Base-by-base conservation (phyloP, 2,113 vertebrate species). In the Sorex araneus region DNA sequence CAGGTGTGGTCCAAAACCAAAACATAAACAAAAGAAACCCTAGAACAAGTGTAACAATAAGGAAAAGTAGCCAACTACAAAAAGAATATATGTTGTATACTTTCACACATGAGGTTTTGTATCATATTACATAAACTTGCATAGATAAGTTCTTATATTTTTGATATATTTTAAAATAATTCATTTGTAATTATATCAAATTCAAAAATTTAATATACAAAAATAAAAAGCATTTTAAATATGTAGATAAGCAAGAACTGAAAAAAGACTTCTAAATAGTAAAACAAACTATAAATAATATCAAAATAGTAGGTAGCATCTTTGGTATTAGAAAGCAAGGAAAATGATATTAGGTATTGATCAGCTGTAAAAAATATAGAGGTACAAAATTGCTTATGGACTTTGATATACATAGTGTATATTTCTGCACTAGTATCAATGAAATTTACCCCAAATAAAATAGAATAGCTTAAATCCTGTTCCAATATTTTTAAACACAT, bases 401-500 rank as follows among this genome's bases (percentile, higher is more conserved):
- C 32, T 73, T 88, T 73, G 64, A 18, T 30, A 23, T 54, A 64
- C 25, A 54, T 47, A 30, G 10, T 7, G 13, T 50, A 50, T 50
- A 50, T 50, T 60, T 30, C 18, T 30, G 25, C 21, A 15, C 32
- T n/a, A 80, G 11, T 77, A 92, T 54, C 74, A 85, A 74, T 89
- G 87, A 89, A 75, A 74, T 54, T 92, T 87, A 76, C 25, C 43
- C 77, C 84, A 89, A 78, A n/a, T 76, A 87, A 84, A 91, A 76
- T 16, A 63, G 18, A 85, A 71, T 2, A 76, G n/a, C 34, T 71
- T 84, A 69, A 86, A 45, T 50, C 27, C 3, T 90, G 57, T n/a
- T 79, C 19, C 27, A 88, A 66, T 45, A 94, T 81, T 47, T 60
- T 91, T 77, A 93, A 70, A 91, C 13, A 1, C 6, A 85, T 54